phyloP scores from a whole-genome alignment of 2,888 invertebrate species.

The Brachyptera risi region DNA sequence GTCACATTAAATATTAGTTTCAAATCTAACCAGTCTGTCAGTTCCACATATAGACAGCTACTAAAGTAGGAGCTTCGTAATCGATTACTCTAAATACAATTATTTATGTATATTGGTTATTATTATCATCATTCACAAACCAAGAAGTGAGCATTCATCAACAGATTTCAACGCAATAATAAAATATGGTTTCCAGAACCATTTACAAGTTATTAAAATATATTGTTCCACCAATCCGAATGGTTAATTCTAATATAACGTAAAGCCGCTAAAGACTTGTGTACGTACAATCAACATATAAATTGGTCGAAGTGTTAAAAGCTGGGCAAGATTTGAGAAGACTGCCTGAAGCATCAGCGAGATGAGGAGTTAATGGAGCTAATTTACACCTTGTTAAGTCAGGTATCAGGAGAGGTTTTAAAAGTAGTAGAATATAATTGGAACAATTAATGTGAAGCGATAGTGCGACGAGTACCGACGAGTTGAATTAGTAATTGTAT shows the following conservation, averaged over 20 bases:
- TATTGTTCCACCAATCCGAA: neutral
- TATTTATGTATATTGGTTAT: too few species aligned
- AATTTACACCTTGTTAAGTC: slow-evolving; percentile 18
- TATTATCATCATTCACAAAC: too few species aligned
- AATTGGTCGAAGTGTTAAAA: slow-evolving; percentile 11
- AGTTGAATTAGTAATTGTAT: too few species aligned
- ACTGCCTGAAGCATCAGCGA: neutral
- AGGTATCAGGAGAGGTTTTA: neutral
- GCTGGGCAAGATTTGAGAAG: neutral
- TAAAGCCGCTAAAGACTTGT: slow-evolving; percentile 1
- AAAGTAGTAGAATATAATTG: neutral
- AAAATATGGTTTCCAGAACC: neutral
- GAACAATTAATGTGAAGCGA: too few species aligned
- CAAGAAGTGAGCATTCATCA: too few species aligned
- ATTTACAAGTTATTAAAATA: neutral
- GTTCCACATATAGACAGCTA: too few species aligned
- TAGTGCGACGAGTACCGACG: too few species aligned
- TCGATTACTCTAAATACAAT: too few species aligned
- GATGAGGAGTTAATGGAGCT: slow-evolving; percentile 10
- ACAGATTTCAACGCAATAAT: slow-evolving; percentile 2
- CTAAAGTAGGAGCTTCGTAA: too few species aligned
- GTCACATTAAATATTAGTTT: too few species aligned
- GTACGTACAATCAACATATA: slow-evolving; percentile 11
- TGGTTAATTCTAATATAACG: neutral
- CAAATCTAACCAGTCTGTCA: too few species aligned